Conservation (phyloP, 1,140 invertebrate genomes). For the Episyrphus balteatus region DNA sequence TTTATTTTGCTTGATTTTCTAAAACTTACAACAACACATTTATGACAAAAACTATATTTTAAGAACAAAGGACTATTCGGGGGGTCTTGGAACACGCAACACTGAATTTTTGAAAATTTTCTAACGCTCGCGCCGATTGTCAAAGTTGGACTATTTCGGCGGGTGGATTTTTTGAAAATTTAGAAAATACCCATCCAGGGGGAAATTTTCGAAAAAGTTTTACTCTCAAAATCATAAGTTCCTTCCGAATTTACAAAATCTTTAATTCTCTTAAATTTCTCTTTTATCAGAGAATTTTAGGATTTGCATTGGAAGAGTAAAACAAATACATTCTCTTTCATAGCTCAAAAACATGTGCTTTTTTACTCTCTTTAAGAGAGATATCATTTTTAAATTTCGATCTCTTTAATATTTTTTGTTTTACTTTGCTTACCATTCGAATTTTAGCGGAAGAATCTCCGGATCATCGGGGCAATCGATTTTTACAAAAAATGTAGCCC, state of each 20-base stretch:
- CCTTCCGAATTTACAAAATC: no score
- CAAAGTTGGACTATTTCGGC: conserved; percentile 24
- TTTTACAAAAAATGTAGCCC: conserved; percentile 34
- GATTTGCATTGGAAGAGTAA: no score
- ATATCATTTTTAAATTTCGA: no score
- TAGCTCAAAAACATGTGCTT: no score
- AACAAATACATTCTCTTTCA: no score
- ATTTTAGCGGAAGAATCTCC: conserved; percentile 30
- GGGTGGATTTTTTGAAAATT: background rate
- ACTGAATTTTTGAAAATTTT: conserved; percentile 10
- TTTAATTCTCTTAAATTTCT: no score
- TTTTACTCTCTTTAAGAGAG: no score
- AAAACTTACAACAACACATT: conserved; percentile 16
- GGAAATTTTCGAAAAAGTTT: no score
- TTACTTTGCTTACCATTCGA: conserved; percentile 29
- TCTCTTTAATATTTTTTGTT: background rate
- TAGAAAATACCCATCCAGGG: no score
- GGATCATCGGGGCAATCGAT: conserved; percentile 30
- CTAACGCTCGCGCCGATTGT: conserved; percentile 23
- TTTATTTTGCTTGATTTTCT: conserved; percentile 1
- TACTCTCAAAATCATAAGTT: no score
- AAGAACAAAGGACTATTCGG: no score
- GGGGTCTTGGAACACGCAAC: conserved; percentile 9
- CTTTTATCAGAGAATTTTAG: no score
- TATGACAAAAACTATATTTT: conserved; percentile 5